Evolutionary conservation across 2,888 invertebrate genomes (phyloP).

Genomic region (Trissonchulus latispiculum): DNA sequence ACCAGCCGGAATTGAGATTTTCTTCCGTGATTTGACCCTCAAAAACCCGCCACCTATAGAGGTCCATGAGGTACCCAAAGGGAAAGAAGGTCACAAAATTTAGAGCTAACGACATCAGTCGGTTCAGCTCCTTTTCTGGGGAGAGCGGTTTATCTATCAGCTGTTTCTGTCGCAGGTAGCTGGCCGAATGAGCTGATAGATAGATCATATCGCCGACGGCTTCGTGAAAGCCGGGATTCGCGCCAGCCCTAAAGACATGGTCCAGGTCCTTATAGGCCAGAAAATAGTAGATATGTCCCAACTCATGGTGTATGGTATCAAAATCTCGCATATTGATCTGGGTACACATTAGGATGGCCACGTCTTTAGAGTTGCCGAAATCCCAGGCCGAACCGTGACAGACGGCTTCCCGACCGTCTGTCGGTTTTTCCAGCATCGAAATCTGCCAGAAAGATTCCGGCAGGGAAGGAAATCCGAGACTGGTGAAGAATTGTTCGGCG

Average conservation of each 20-base stretch:
- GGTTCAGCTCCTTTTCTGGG: constrained; percentile 51
- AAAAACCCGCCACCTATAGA: constrained; percentile 75
- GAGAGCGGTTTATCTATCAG: not conserved
- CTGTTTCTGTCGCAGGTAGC: constrained; percentile 57
- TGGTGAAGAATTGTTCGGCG: constrained; percentile 36
- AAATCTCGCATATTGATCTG: constrained; percentile 33
- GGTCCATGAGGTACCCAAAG: constrained; percentile 69
- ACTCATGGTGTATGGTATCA: constrained; percentile 39
- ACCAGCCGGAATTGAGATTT: not conserved
- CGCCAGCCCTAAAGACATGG: constrained; percentile 35
- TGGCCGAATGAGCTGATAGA: constrained; percentile 57
- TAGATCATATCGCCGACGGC: constrained; percentile 59
- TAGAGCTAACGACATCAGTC: constrained; percentile 68
- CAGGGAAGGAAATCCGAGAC: constrained; percentile 40
- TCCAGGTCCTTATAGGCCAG: constrained; percentile 36
- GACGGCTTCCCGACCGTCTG: constrained; percentile 18
- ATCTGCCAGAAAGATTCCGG: constrained; percentile 32
- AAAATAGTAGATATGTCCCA: constrained; percentile 41
- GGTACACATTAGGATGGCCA: constrained; percentile 28
- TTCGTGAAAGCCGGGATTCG: constrained; percentile 21
- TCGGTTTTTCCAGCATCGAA: not conserved
- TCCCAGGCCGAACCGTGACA: constrained; percentile 44
- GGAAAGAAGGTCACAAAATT: constrained; percentile 75
- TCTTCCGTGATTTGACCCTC: constrained; percentile 40
- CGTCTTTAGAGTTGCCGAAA: constrained; percentile 36